Conservation (phyloP, 2,797 vertebrate species). For the Carduelis carduelis region DNA sequence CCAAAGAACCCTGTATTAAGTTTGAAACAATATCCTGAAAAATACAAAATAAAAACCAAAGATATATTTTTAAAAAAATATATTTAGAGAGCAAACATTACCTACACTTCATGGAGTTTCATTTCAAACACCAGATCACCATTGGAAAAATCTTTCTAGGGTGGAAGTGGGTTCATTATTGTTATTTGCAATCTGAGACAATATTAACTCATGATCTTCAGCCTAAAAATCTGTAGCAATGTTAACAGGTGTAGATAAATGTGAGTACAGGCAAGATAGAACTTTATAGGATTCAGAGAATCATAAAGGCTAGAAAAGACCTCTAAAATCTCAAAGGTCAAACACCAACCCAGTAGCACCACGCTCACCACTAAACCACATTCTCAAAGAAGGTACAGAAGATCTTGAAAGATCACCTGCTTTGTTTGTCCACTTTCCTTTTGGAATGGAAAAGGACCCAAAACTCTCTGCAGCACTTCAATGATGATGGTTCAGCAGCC, state of each 20-base stretch:
- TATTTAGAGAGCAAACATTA: background rate
- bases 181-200: background rate
- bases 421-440: background rate
- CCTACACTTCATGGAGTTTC: background rate
- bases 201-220: background rate
- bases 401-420: background rate
- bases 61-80: fast-evolving
- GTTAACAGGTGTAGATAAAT: background rate
- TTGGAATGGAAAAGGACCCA: background rate
- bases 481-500: background rate
- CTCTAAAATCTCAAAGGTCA: background rate
- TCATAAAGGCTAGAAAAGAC: background rate
- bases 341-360: background rate
- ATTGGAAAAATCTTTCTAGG: background rate
- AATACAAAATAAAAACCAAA: background rate
- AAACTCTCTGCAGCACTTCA: background rate
- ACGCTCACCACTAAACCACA: background rate
- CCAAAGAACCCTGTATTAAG: background rate
- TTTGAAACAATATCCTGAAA: background rate
- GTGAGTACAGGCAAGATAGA: background rate
- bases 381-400: background rate
- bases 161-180: background rate
- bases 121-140: background rate
- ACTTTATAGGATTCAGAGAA: background rate
- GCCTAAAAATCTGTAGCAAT: background rate